Evolutionary conservation across 2,113 vertebrate species (phyloP), one percentile per base, ranked within the genome.

Genomic region (Boulengeromyrus knoepffleri): DNA sequence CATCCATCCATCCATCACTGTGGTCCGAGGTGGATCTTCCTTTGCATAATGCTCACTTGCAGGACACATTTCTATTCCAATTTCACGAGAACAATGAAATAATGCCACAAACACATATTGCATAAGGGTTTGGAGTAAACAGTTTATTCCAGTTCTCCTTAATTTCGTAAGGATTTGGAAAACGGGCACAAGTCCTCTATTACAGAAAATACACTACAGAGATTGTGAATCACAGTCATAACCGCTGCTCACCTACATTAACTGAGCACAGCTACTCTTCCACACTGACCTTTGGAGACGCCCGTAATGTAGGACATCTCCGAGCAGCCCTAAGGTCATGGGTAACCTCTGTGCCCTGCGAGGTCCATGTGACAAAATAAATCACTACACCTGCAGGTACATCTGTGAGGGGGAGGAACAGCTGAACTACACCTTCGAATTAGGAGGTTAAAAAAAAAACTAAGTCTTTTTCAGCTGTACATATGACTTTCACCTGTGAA

Each of bases 91-190:
- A 83, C 47, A 47, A 19, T 87, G 27, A 27, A 52, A 53, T 53
- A 53, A 87, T 53, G 49, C 6, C 12, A 84, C 39, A 45, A 9
- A 45, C 80, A 85, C 80, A 85, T 47, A 80, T 9, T 56, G 27
- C 31, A 56, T 36, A 56, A 47, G 12, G 49, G 47, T 39, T 52
- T 27, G 85, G 85, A 87, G 85, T 87, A 87, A 87, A 53, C 85
- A 53, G 50, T 87, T 87, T 87, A 87, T 87, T 87, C 31, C 85
- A 87, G 85, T 53, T 53, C n/a, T 87, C 85, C 85, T 53, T 87
- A 36, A 36, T 87, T 52, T 53, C 36, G 49, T 52, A 87, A 87
- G 85, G 85, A 87, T 39, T 52, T 56, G 47, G 85, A 87, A 53
- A 87, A 87, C 13, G 27, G 27, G 50, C 50, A 87, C 85, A 87